Evolutionary conservation across 2,797 vertebrate species (phyloP), one percentile per base, ranked within the genome.

Genomic region (Onychomys leucogaster): DNA sequence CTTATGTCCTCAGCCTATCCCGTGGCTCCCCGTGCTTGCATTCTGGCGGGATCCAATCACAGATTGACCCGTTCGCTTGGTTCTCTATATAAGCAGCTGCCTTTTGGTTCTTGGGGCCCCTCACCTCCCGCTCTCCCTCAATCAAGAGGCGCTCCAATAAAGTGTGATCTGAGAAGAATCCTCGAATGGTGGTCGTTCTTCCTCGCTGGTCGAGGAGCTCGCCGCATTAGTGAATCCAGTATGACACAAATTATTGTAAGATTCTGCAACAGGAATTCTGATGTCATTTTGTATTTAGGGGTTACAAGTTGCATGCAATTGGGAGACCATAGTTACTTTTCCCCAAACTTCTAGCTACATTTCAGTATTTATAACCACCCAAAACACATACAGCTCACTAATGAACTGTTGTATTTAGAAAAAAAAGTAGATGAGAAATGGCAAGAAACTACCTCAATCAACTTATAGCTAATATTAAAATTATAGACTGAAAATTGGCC

Each of bases 331-430:
- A 87, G 75, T 87, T 91, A 94, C 34, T 89, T 76, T 11, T 5
- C 80, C n/a, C 5, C 29, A 55, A 84, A 89, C 90, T 2, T 75
- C 86, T 61, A 89, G 88, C 46, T 92, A 13, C 49, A 89, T 92
- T 89, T 90, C 65, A 91, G 85, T 91, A 92, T 93, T 89, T 95
- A 13, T 73, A 88, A 71, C 32, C 34, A 89, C 71, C 23, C 55
- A 88, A 92, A 91, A 19, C 13, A 82, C 57, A 73, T 12, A 27
- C 7, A 61, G 4, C 5, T 80, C n/a, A 84, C 87, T 41, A 61
- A 16, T 55, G 65, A 86, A 75, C 43, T 34, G 21, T 69, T 95
- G 14, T 55, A 61, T 57, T 80, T 67, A 82, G n/a, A 89, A 94
- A 69, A 69, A 94, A 96, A 27, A n/a, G n/a, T 23, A 91, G 57